Base-by-base conservation (phyloP, 2,888 invertebrate species). In the Podabrus alpinus region DNA sequence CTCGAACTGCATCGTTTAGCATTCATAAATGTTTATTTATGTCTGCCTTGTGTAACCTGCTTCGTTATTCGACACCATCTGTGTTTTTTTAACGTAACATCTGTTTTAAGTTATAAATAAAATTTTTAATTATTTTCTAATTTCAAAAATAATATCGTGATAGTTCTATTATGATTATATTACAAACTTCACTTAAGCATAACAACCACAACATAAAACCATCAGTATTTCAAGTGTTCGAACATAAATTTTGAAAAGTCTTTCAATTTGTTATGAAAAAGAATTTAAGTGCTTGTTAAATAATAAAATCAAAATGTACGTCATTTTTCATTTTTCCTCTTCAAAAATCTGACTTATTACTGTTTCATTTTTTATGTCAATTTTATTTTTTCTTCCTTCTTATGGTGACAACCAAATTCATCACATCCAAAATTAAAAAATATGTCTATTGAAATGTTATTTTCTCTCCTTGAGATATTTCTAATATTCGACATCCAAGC, bases 21-120 rank as follows among this genome's bases (percentile, higher is more conserved):
- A 77, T 74, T 75, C 77, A 74, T 77, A 77, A 77, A 77, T 77
- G 74, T 77, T 77, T 77, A 77, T 77, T 77, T 72, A 72, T 72
- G 71, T 77, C 72, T 74, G 67, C 59, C 62, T 77, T 74, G 74
- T 72, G 69, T 74, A 72, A 77, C 77, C 72, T 72, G 74, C 77
- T 69, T 69, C 61, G 75, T 66, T 72, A 69, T 72, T 72, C 75
- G 67, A 70, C 75, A 72, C 75, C 75, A 75, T 72, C 75, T 75
- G 75, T 66, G 72, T 72, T 73, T 69, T 25, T 45, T 17, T 72
- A 72, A 72, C 72, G 72, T 75, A 66, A 69, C 75, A 69, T 72
- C 66, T 71, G 73, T 21, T 60, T 64, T 64, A 19, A 64, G 62
- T 64, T 64, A 15, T 64, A 21, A 21, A 19, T 64, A 64, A 64